Base-by-base conservation (phyloP, 2,888 invertebrate genomes). In the Trisateles emortualis region DNA sequence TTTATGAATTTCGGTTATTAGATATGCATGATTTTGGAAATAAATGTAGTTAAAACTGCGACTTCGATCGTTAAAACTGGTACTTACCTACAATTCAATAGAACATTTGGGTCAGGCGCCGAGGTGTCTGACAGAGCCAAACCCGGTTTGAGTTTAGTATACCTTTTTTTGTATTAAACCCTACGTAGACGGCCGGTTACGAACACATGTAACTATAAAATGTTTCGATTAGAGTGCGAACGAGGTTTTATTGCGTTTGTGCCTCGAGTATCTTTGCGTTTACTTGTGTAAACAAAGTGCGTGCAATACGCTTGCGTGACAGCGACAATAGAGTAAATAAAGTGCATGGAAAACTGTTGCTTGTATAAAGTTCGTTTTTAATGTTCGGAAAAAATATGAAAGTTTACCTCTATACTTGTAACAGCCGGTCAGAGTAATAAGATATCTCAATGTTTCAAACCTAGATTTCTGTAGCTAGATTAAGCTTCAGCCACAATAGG, bases 71-170 rank as follows among this genome's bases (percentile, higher is more conserved):
- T 56, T 64, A 59, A 17, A 59, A 67, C 59, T 59, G 48, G 57
- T 62, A 56, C n/a, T n/a, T n/a, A n/a, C n/a, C n/a, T n/a, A n/a
- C 49, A 54, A 35, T 59, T 50, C 50, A 38, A 41, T 33, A 26
- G 19, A 40, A 36, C 39, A 65, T 67, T 72, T 67, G 71, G 64
- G 69, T 64, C 63, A 68, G 86, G 81, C 86, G 86, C 85, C 86
- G 75, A 67, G 43, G 52, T 78, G 86, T 86, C 86, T 86, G 75
- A 59, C 58, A 60, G 54, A 52, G 73, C 68, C 42, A 74, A 67
- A 76, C 70, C 63, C 60, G 69, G 60, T 72, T 60, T 52, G 39
- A 48, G 46, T 56, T 49, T 26, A 56, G 50, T 52, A 58, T 63
- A 17, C 13, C 30, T 71, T 68, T 62, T 69, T 65, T 64, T 59